Evolutionary conservation across 2,888 invertebrate species (phyloP).

Genomic region (Graphium colonna): DNA sequence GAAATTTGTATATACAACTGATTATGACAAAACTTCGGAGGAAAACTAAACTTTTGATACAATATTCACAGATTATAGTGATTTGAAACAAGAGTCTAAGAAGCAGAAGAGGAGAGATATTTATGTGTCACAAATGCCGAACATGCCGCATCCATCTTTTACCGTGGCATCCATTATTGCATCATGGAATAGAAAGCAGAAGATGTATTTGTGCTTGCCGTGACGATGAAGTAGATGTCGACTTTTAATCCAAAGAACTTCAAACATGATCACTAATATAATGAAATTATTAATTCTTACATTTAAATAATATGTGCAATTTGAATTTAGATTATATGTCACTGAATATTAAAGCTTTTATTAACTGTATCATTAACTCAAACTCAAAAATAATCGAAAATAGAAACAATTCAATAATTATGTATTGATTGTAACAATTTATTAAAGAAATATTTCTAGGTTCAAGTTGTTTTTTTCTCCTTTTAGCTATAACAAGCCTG

Average conservation of each 20-base stretch:
- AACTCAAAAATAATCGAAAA: no score
- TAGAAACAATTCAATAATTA: no score
- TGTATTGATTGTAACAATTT: no score
- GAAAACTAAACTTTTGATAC: conserved; percentile 5
- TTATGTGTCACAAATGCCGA: conserved; percentile 48
- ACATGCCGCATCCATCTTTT: conserved; percentile 49
- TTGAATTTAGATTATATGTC: no score
- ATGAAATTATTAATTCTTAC: no score
- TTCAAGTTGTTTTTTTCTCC: no score
- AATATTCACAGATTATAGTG: conserved; percentile 23
- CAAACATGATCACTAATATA: neutral
- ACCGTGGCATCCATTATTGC: conserved; percentile 49
- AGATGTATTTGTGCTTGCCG: conserved; percentile 18
- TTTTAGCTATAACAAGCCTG: no score
- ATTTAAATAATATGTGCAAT: no score
- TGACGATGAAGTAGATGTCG: conserved; percentile 34
- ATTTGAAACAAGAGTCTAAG: conserved; percentile 29
- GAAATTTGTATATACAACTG: conserved; percentile 27
- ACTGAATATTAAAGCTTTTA: no score
- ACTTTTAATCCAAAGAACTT: conserved; percentile 40
- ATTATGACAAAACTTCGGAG: conserved; percentile 17
- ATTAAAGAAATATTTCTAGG: no score
- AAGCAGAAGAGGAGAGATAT: conserved; percentile 39
- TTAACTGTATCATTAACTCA: no score
- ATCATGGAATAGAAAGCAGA: conserved; percentile 42